Conservation (phyloP, 35 echinoderm and acorn worm species). For the Anneissia japonica region DNA sequence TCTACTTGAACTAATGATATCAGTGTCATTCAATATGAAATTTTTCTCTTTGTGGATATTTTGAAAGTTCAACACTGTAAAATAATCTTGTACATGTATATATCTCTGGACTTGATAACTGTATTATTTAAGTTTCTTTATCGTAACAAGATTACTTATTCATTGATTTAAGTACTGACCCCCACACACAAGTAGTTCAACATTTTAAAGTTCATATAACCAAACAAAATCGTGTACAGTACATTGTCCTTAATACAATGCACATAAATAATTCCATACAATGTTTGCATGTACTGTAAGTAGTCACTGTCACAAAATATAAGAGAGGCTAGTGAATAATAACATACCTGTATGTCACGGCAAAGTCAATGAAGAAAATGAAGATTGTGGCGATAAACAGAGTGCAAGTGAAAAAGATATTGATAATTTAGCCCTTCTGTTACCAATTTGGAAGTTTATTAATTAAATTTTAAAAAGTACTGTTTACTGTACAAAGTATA, state of each 20-base stretch:
- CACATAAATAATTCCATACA: slow-evolving; percentile 24
- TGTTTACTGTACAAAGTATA: too few species aligned
- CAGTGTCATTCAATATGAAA: too few species aligned
- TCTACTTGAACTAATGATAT: too few species aligned
- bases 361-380: neutral
- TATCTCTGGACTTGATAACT: neutral
- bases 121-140: neutral
- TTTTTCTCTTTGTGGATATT: neutral
- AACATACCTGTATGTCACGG: neutral
- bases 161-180: neutral
- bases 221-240: neutral
- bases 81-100: neutral
- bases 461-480: too few species aligned
- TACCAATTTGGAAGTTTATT: slow-evolving; percentile 19
- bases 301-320: slow-evolving; percentile 11
- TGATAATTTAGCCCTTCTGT: slow-evolving; percentile 11
- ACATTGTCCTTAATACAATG: slow-evolving; percentile 8
- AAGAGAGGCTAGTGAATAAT: neutral
- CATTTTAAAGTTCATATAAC: neutral
- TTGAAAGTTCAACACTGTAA: neutral
- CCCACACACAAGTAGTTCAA: neutral
- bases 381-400: neutral
- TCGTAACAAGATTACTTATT: neutral
- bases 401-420: neutral
- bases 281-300: slow-evolving; percentile 6